These are phyloP conservation scores for Polydrusus cervinus DNA, from an alignment of 2,888 invertebrate species.

Conservation along the genomic window DNA sequence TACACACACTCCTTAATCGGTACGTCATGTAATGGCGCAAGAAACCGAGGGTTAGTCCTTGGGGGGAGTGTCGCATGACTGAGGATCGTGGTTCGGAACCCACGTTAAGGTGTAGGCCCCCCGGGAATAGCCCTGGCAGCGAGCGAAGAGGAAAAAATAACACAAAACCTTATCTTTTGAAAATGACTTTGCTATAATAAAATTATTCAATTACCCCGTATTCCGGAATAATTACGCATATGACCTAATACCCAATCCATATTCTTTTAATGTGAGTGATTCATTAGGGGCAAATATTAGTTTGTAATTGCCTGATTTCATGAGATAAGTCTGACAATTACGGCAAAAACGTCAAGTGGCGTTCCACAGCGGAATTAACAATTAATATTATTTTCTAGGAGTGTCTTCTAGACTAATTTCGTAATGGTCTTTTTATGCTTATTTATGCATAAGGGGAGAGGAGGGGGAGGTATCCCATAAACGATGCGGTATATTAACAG, in stretches of 20 bases:
- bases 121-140: no score
- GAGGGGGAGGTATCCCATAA: constrained; percentile 24
- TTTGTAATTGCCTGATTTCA: constrained; percentile 68
- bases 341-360: constrained; percentile 58
- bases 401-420: constrained; percentile 63
- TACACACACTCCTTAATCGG: no score
- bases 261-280: constrained; percentile 53
- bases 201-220: neutral
- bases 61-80: no score
- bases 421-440: constrained; percentile 63
- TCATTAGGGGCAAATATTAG: constrained; percentile 57
- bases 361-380: constrained; percentile 56
- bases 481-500: constrained; percentile 42
- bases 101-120: no score
- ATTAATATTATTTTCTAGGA: constrained; percentile 65
- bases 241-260: constrained; percentile 33
- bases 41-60: no score
- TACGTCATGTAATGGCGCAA: no score
- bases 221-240: constrained; percentile 11
- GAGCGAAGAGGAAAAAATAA: no score
- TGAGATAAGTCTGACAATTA: constrained; percentile 67
- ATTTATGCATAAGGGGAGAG: constrained; percentile 50
- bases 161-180: no score
- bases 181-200: no score
- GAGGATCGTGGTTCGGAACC: no score